phyloP scores from a whole-genome alignment of 2,888 invertebrate species.

The Cremastobaeus sp. region DNA sequence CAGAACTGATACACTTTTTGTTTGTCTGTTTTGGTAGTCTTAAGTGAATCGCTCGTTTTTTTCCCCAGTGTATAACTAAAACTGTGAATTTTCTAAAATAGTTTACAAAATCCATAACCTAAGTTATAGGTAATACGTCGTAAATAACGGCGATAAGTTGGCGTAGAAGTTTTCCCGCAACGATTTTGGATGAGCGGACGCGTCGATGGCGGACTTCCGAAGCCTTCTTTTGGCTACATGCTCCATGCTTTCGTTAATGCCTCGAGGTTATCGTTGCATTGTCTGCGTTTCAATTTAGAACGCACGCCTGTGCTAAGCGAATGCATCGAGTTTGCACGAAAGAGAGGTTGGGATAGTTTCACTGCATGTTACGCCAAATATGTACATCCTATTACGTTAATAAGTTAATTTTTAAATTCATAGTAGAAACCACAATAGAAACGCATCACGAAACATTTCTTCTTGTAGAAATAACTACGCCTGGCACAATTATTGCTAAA shows the following conservation, averaged over 20 bases:
- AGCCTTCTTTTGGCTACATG: slow-evolving; percentile 15
- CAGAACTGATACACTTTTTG: too few relatives aligned
- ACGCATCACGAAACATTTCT: slow-evolving; percentile 9
- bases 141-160: slow-evolving; percentile 71
- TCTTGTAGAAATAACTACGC: background rate
- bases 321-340: slow-evolving; percentile 32
- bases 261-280: slow-evolving; percentile 15
- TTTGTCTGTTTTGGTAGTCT: too few relatives aligned
- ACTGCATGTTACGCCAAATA: slow-evolving; percentile 49
- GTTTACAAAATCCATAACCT: too few relatives aligned
- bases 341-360: slow-evolving; percentile 48
- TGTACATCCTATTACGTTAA: slow-evolving; percentile 48
- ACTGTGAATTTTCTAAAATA: too few relatives aligned
- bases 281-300: slow-evolving; percentile 28
- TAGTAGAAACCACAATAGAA: slow-evolving; percentile 12
- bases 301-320: slow-evolving; percentile 36
- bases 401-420: slow-evolving; percentile 3
- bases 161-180: slow-evolving; percentile 69
- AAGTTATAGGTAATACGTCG: too few relatives aligned
- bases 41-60: too few relatives aligned
- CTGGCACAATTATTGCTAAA: slow-evolving; percentile 23
- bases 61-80: too few relatives aligned
- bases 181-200: slow-evolving; percentile 61
- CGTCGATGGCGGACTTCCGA: slow-evolving; percentile 42
- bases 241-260: slow-evolving; percentile 33